These are phyloP conservation scores for Scylla paramamosain DNA, from an alignment of 1,140 invertebrate species.

Conservation along the genomic window DNA sequence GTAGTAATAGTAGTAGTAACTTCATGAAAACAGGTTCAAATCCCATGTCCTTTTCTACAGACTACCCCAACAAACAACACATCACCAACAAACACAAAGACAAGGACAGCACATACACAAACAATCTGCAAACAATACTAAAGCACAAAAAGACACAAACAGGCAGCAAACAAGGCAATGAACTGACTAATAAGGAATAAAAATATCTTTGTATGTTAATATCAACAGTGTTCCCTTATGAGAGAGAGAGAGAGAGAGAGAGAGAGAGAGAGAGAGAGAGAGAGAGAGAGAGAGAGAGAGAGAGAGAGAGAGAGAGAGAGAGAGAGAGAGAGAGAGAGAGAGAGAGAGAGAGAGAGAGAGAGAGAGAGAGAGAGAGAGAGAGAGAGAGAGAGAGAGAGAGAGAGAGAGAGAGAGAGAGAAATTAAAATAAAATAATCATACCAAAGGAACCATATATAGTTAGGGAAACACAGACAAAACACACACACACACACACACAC, in stretches of 20 bases:
- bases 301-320: neutral
- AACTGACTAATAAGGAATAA: no score
- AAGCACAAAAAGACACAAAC: neutral
- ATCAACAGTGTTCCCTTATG: neutral
- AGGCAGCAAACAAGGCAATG: no score
- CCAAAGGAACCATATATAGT: neutral
- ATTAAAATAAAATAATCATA: neutral
- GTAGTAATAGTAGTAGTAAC: no score
- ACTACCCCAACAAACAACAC: no score
- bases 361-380: neutral
- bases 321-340: neutral
- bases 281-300: neutral
- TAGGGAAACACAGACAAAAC: neutral
- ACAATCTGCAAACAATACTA: neutral
- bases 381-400: neutral
- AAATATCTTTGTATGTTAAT: constrained; percentile 7
- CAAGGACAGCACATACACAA: neutral
- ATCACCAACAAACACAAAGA: no score
- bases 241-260: neutral
- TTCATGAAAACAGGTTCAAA: no score
- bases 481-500: neutral
- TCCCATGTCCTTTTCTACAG: no score
- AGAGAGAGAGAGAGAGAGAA: neutral
- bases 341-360: neutral
- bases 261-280: no score